Evolutionary conservation across 2,113 vertebrate genomes (phyloP).

Genomic region (Gulo gulo): DNA sequence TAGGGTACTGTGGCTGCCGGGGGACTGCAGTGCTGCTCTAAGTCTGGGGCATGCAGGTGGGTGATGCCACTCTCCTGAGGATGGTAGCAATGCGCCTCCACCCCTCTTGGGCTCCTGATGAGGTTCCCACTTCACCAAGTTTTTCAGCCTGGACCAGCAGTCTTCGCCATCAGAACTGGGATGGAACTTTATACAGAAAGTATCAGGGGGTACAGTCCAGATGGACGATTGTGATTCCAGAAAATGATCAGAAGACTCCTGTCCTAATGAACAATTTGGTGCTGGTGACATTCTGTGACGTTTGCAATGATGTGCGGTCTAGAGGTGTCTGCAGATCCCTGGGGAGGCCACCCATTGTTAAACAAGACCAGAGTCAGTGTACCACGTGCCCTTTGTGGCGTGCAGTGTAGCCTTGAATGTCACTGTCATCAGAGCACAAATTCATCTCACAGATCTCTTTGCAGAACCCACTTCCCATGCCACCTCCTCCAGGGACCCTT

Average conservation of each 20-base stretch:
- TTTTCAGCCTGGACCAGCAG: not conserved
- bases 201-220: not conserved
- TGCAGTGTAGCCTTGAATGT: accelerated
- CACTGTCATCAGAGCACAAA: accelerated
- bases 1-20: too few relatives aligned
- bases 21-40: too few relatives aligned
- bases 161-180: not conserved
- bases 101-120: accelerated
- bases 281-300: accelerated
- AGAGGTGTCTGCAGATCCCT: not conserved
- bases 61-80: not conserved
- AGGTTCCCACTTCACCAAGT: too few relatives aligned
- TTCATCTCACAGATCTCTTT: not conserved
- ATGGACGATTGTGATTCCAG: not conserved
- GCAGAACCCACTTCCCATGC: not conserved
- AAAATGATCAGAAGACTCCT: not conserved
- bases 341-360: too few relatives aligned
- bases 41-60: accelerated
- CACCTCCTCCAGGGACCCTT: not conserved
- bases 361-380: not conserved
- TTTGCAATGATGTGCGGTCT: accelerated
- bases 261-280: accelerated
- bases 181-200: too few relatives aligned
- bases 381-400: accelerated
- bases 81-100: too few relatives aligned